phyloP scores from a whole-genome alignment of 1,140 invertebrate genomes.

The Aphidius gifuensis region DNA sequence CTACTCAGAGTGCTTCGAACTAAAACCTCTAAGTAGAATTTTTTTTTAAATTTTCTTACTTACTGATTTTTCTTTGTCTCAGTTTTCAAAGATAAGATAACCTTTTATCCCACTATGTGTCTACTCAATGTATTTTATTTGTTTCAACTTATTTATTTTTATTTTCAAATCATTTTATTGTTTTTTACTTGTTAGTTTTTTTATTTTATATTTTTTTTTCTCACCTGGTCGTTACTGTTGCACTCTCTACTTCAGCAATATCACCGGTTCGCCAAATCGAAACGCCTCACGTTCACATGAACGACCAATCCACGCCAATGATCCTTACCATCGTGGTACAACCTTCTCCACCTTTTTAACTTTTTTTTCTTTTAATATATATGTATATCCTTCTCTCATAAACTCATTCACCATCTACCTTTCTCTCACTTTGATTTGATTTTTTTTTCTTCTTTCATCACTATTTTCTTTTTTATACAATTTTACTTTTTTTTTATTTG shows the following conservation, averaged over 20 bases:
- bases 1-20: too few relatives aligned
- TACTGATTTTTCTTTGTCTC: too few relatives aligned
- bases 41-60: too few relatives aligned
- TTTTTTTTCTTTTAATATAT: conserved; percentile 20
- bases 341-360: conserved; percentile 34
- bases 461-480: neutral
- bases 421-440: conserved; percentile 11
- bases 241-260: conserved; percentile 31
- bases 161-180: neutral
- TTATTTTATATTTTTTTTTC: neutral
- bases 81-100: too few relatives aligned
- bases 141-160: neutral
- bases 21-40: too few relatives aligned
- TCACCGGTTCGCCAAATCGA: conserved; percentile 39
- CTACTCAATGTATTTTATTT: too few relatives aligned
- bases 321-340: conserved; percentile 44
- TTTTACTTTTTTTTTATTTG: neutral
- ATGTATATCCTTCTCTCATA: conserved; percentile 13
- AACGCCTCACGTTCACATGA: conserved; percentile 35
- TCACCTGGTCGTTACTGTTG: conserved; percentile 37
- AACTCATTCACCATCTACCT: conserved; percentile 5
- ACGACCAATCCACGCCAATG: conserved; percentile 48
- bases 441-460: neutral
- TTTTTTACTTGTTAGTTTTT: neutral
- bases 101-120: too few relatives aligned